Conservation (phyloP, 2,888 invertebrate genomes). For the Taphrorychus bicolor region DNA sequence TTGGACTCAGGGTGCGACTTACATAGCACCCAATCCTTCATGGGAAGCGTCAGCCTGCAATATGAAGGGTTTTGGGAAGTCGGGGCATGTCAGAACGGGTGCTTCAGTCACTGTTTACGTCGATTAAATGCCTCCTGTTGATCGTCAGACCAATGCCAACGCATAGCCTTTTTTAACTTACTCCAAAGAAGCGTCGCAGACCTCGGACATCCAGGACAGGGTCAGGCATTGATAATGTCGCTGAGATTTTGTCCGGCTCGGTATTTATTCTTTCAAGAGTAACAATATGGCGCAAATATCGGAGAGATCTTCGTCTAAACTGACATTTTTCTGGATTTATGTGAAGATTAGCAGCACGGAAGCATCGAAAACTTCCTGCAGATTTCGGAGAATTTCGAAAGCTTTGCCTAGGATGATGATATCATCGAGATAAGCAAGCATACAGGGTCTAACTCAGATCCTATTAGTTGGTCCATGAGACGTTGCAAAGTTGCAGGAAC, state of each 20-base stretch:
- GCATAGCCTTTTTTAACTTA: slow-evolving; percentile 4
- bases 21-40: slow-evolving; percentile 5
- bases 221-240: background rate
- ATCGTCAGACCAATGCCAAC: background rate
- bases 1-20: slow-evolving; percentile 8
- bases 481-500: too few species aligned
- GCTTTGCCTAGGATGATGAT: too few species aligned
- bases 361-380: too few species aligned
- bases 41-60: too few species aligned
- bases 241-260: background rate
- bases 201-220: background rate
- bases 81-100: slow-evolving; percentile 13
- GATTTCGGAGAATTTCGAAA: too few species aligned
- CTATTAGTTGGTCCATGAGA: too few species aligned
- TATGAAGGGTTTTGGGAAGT: slow-evolving; percentile 2
- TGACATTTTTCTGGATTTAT: background rate
- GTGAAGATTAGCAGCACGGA: too few species aligned
- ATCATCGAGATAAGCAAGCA: too few species aligned
- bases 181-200: background rate
- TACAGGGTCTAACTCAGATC: too few species aligned
- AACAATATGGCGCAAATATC: background rate
- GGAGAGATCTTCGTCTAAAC: background rate
- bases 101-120: background rate
- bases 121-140: slow-evolving; percentile 4
- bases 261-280: background rate